These are phyloP conservation scores for Saccopteryx leptura DNA, from an alignment of 2,113 vertebrate genomes.

Conservation along the genomic window DNA sequence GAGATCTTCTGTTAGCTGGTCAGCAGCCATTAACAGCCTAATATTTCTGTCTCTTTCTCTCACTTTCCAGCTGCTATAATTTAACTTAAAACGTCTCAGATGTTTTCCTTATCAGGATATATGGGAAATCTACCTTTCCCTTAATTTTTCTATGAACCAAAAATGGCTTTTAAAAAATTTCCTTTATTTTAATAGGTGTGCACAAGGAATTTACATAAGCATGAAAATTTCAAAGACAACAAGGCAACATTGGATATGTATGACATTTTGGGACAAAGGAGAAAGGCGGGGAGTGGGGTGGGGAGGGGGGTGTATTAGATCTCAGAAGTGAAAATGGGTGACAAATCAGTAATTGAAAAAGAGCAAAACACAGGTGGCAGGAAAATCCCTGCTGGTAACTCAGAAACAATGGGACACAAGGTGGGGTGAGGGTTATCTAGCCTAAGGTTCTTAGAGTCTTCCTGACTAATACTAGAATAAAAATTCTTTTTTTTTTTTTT, in stretches of 20 bases:
- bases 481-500: not conserved
- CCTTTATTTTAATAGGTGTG: not conserved
- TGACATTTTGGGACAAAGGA: not conserved
- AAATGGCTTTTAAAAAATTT: not conserved
- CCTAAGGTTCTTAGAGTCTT: not conserved
- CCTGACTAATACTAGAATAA: not conserved
- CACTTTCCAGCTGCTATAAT: not conserved
- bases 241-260: not conserved
- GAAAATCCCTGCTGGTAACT: not conserved
- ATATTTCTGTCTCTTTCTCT: not conserved
- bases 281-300: not conserved
- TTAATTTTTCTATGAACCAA: slow-evolving; percentile 7
- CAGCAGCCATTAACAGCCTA: too few species aligned
- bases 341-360: not conserved
- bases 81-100: not conserved
- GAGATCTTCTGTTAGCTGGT: too few species aligned
- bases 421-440: not conserved
- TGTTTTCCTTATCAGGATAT: not conserved
- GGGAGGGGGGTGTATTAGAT: not conserved
- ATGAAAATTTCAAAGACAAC: not conserved
- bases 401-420: not conserved
- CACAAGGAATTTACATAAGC: not conserved
- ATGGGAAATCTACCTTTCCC: not conserved
- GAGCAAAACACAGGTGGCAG: not conserved
- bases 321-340: not conserved